Evolutionary conservation across 2,888 invertebrate species (phyloP), one percentile per base, ranked within the genome.

Genomic region (Gryllus longicercus): DNA sequence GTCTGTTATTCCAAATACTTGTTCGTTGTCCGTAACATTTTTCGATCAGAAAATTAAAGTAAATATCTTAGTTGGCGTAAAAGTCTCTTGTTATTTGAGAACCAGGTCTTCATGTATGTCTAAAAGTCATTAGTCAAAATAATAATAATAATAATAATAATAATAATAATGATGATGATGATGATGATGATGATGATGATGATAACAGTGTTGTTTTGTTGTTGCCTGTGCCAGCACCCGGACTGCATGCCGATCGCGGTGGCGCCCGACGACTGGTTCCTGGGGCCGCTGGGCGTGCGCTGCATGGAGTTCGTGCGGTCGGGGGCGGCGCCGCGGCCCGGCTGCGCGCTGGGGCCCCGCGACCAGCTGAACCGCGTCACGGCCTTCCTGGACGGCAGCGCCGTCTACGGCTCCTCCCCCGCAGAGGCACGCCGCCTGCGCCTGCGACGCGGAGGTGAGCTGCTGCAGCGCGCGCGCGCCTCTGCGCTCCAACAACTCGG

Each of bases 321-420:
- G 14, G 93, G 94, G 0, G 93, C 96, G 0, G 93, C 95, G 0
- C 94, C 95, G 2, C 89, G 93, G 4, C 91, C 93, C 76, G 93
- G 94, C 86, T 96, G 96, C 85, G 91, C 92, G 11, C 88, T 96
- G 18, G 95, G 96, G 14, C 94, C 94, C 89, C 89, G 96, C 2
- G 95, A 96, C 84, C 96, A 96, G 87, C 91, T 95, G 81, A 94
- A 95, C 86, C 95, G 95, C 86, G 92, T 94, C 5, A 95, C 96
- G 0, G 92, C 94, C 0, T 96, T 91, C 85, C 89, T 96, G 11
- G 96, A 96, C 83, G 96, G 92, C 1, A 96, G 95, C 0, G 93
- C 93, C 50, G 90, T 96, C 10, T 96, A 96, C 85, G 94, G 95
- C 75, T 95, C 93, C 85, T 93, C 93, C 18, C 91, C 92, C 4